Conservation (phyloP, 2,797 vertebrate genomes). For the Eulemur albifrons region DNA sequence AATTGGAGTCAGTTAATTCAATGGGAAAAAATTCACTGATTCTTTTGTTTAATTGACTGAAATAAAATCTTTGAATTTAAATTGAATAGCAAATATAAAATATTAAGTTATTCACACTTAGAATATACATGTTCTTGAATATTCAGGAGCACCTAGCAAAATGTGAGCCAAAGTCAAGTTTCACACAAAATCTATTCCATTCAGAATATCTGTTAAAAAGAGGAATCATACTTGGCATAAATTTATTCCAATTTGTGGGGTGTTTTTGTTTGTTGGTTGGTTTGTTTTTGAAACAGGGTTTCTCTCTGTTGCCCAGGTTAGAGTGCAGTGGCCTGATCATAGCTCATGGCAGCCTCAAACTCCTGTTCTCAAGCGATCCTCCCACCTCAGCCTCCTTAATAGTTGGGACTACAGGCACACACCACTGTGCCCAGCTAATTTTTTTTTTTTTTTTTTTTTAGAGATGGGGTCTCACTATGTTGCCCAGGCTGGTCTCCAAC, state of each 20-base stretch:
- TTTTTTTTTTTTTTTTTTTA: not conserved
- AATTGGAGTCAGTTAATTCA: not conserved
- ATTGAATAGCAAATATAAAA: not conserved
- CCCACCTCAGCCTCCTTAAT: not conserved
- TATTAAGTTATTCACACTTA: not conserved
- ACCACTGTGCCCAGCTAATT: not conserved
- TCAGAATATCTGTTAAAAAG: not conserved
- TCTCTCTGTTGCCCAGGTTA: not conserved
- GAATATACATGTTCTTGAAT: not conserved
- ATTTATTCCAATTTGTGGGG: not conserved
- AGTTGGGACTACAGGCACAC: not conserved
- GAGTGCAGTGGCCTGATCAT: not conserved
- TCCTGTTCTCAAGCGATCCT: not conserved
- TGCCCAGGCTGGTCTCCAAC: not conserved
- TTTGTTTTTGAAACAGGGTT: not conserved
- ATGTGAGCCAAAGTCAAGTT: not conserved
- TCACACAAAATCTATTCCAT: not conserved
- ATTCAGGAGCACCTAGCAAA: not conserved
- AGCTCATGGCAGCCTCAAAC: not conserved
- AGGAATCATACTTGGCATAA: not conserved
- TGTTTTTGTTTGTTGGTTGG: not conserved
- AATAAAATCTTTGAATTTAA: constrained; percentile 10
- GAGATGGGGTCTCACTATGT: no score
- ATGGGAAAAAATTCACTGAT: not conserved
- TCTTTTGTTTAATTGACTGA: not conserved